Evolutionary conservation across 2,113 vertebrate genomes (phyloP).

Genomic region (Grammomys dolichurus): DNA sequence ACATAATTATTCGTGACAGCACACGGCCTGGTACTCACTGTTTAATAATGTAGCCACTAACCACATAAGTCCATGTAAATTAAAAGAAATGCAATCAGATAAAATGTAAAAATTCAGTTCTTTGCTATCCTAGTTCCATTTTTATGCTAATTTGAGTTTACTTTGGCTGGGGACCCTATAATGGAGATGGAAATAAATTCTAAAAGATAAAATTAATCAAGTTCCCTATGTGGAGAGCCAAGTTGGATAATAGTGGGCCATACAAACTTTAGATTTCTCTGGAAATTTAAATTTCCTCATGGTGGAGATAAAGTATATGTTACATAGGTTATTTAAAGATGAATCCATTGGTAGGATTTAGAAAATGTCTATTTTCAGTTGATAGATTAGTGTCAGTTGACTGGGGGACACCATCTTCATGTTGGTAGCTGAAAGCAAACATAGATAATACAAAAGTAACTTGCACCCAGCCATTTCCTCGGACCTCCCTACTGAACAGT

Average conservation of each 20-base stretch:
- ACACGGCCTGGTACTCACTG: neutral
- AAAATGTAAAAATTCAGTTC: neutral
- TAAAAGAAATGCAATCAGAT: conserved; percentile 2
- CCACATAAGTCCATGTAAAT: neutral
- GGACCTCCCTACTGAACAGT: neutral
- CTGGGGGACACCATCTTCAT: neutral
- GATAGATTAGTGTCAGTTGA: neutral
- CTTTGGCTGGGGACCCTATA: neutral
- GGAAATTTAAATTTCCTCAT: neutral
- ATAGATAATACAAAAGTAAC: neutral
- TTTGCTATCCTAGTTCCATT: neutral
- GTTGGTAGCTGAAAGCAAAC: neutral
- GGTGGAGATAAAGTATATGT: neutral
- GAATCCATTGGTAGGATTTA: conserved; percentile 24
- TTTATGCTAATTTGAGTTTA: neutral
- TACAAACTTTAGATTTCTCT: neutral
- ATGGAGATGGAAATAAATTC: neutral
- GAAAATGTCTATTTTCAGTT: neutral
- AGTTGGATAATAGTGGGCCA: neutral
- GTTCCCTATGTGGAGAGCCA: neutral
- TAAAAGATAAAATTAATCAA: neutral
- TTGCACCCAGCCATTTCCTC: neutral
- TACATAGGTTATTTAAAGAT: neutral
- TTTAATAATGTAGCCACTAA: neutral
- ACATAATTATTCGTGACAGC: neutral